Evolutionary conservation across 2,888 invertebrate species (phyloP), one percentile per base, ranked within the genome.

Genomic region (Sipunculus nudus): DNA sequence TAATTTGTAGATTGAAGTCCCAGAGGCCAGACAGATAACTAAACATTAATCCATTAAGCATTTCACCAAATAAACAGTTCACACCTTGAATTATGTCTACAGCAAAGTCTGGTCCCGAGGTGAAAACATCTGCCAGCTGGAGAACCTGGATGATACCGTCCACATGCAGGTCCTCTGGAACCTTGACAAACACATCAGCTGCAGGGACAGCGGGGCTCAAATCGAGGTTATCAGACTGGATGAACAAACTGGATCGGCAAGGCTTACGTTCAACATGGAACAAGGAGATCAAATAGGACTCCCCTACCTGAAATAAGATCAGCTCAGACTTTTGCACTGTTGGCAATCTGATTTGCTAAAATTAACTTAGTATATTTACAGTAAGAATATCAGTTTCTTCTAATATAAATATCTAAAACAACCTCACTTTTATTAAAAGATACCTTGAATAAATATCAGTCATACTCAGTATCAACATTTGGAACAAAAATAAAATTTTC

Each of bases 251-350:
- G 4, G 77, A 75, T 10, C 62, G 59, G 54, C 78, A 76, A 13
- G 53, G 59, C 6, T 61, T 53, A n/a, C 75, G 63, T 53, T 78
- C 77, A 5, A 69, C 74, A 52, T 75, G 71, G 65, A 77, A 78
- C 26, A 78, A 41, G 41, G 69, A 71, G 53, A 77, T 54, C 50
- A 66, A 66, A 50, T 67, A 71, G 2, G 62, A 62, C 47, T 65
- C 64, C 5, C 63, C 68, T 3, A 55, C 40, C 68, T 68, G 38
- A 1, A 39, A 49, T 26, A 13, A 32, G 67, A 64, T 35, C 65
- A 64, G 6, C 25, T 25, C 1, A 71, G 65, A 57, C 73, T 65
- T 31, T 74, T 68, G 43, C 71, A 63, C 25, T 72, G 59, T 45
- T 68, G 63, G 6, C 73, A 73, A 16, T 63, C 59, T 55, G 74